Percentiles rank a stretch among this genome's conserved stretches.
phyloP scores from a whole-genome alignment of 2,888 invertebrate genomes.

The Tachystola acroxantha region DNA sequence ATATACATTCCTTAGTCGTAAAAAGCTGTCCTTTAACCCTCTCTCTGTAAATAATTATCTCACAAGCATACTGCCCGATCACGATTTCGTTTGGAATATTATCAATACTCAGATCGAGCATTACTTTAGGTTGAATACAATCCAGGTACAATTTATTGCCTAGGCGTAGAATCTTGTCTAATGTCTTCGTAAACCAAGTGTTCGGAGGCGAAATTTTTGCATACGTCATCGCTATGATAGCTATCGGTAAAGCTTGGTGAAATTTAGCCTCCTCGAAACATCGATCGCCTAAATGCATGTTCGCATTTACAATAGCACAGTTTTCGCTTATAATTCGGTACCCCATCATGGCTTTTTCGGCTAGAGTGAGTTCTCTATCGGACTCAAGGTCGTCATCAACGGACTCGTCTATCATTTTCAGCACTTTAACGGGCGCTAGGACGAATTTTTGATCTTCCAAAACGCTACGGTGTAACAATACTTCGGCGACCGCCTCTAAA shows the following conservation, averaged over 20 bases:
- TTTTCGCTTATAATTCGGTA: constrained; percentile 74
- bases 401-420: constrained; percentile 61
- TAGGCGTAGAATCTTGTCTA: constrained; percentile 78
- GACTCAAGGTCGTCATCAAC: constrained; percentile 69
- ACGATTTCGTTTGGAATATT: constrained; percentile 77
- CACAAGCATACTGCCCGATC: constrained; percentile 76
- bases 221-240: constrained; percentile 80
- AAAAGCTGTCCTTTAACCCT: constrained; percentile 65
- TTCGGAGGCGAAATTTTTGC: constrained; percentile 81
- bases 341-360: constrained; percentile 72
- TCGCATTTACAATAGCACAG: constrained; percentile 77
- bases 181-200: constrained; percentile 76
- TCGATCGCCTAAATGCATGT: constrained; percentile 77
- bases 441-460: constrained; percentile 71
- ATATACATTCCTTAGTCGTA: constrained; percentile 70
- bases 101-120: constrained; percentile 69
- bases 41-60: constrained; percentile 77
- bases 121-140: constrained; percentile 63
- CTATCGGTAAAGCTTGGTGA: constrained; percentile 79
- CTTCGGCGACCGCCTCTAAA: constrained; percentile 63
- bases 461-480: constrained; percentile 66
- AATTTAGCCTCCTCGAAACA: constrained; percentile 78
- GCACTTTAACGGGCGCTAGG: constrained; percentile 63
- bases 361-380: constrained; percentile 61
- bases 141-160: constrained; percentile 79